These are phyloP conservation scores for Eciton burchellii DNA, from an alignment of 1,140 invertebrate species.

Conservation along the genomic window DNA sequence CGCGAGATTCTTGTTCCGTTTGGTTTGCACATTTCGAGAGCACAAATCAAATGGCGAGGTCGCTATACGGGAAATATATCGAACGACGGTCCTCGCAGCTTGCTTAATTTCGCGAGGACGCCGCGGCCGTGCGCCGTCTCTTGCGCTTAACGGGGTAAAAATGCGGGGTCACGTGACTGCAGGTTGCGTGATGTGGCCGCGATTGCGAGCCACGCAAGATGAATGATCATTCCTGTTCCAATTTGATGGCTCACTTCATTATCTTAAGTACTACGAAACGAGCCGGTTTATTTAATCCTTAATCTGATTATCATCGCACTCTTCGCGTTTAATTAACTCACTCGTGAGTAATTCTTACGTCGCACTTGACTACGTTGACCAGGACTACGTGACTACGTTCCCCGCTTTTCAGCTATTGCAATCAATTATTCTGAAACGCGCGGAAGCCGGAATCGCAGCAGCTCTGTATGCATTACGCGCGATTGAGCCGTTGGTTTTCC, in stretches of 20 bases:
- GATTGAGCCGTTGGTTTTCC: not conserved
- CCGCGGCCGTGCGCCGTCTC: not conserved
- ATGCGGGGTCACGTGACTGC: not conserved
- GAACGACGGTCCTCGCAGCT: not conserved
- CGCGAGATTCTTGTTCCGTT: not conserved
- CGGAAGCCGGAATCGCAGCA: not conserved
- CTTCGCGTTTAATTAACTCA: constrained; percentile 30
- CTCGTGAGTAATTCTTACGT: no score
- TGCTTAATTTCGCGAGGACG: not conserved
- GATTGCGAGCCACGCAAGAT: not conserved
- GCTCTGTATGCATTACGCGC: not conserved
- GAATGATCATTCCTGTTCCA: not conserved
- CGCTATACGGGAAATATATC: not conserved
- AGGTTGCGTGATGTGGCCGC: not conserved
- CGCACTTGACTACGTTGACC: no score
- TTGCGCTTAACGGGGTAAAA: not conserved
- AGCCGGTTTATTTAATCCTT: constrained; percentile 23
- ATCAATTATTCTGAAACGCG: constrained; percentile 1
- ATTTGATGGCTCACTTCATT: constrained; percentile 35
- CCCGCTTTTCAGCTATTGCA: not conserved
- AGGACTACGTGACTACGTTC: no score
- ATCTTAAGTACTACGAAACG: constrained; percentile 23
- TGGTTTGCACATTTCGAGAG: not conserved
- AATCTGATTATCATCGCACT: constrained; percentile 32
- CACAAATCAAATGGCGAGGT: not conserved